Conservation (phyloP, 2,888 invertebrate species). For the Listrodromus nycthemerus region DNA sequence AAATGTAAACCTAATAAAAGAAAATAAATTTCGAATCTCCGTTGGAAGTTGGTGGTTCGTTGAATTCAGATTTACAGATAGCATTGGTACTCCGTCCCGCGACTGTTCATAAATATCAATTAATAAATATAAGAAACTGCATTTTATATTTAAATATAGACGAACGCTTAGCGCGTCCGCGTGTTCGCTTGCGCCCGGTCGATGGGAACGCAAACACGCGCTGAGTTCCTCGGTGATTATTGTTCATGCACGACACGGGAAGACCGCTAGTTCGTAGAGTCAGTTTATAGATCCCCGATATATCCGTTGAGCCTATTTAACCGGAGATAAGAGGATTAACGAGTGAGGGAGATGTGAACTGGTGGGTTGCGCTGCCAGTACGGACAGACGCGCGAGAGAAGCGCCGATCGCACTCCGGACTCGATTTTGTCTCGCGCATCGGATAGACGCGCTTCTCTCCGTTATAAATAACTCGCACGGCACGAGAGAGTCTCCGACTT, state of each 20-base stretch:
- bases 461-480: not conserved
- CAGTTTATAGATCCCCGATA: slow-evolving; percentile 68
- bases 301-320: slow-evolving; percentile 69
- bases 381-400: slow-evolving; percentile 9
- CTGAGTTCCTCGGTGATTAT: slow-evolving; percentile 52
- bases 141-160: slow-evolving; percentile 10
- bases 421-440: slow-evolving; percentile 26
- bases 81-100: not conserved
- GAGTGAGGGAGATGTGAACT: slow-evolving; percentile 52
- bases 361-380: slow-evolving; percentile 33
- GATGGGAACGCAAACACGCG: slow-evolving; percentile 11
- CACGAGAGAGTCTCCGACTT: slow-evolving; percentile 33
- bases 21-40: not conserved
- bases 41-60: not conserved
- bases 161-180: not conserved
- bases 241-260: slow-evolving; percentile 50
- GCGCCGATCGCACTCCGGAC: slow-evolving; percentile 25
- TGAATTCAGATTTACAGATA: not conserved
- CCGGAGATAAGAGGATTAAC: slow-evolving; percentile 71
- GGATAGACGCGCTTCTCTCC: not conserved
- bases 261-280: slow-evolving; percentile 59
- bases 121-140: slow-evolving; percentile 31
- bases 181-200: slow-evolving; percentile 6
- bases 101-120: slow-evolving; percentile 33
- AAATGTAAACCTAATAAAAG: not conserved